Base-by-base conservation (phyloP, 2,797 vertebrate species). In the Centroberyx gerrardi region DNA sequence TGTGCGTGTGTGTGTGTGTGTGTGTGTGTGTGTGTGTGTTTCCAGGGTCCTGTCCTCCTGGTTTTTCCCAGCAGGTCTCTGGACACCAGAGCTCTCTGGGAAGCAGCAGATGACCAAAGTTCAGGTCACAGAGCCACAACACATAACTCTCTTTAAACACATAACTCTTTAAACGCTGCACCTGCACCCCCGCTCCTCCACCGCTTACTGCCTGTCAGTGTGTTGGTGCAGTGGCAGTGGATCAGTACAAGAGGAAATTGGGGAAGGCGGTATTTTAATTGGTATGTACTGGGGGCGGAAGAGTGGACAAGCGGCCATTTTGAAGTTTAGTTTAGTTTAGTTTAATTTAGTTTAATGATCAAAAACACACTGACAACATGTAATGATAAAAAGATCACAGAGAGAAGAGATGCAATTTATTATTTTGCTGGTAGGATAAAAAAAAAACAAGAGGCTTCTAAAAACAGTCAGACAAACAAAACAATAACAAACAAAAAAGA, bases 61-160 rank as follows among this genome's bases (percentile, higher is more conserved):
- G 65, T 17, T 27, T n/a, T 69, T 68, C 72, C 61, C 72, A 70
- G 62, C 73, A 49, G 76, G 22, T 44, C 10, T 18, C 29, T 33
- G 63, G 73, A 85, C 73, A 83, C 76, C 62, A 62, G 76, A 83
- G 68, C 74, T 62, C 80, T 81, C 77, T 83, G 78, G 68, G 70
- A 81, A 72, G 67, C 54, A 53, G 53, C 28, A 42, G 46, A 2
- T 22, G 78, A 55, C 17, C 67, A 83, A 68, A 84, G 80, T 72
- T 31, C 80, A 85, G 78, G 82, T 85, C 80, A 86, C 59, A 38
- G 68, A 74, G 74, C 42, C 27, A 46, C 66, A 73, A 65, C 52
- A 58, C 42, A 33, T 22, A 38, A 15, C 2, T 6, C 7, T 59
- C 51, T 22, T 22, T 22, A 22, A 22, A 22, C 22, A 22, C 22